Percentiles rank a stretch among this genome's conserved stretches.
phyloP scores from a whole-genome alignment of 2,113 vertebrate species.

The Oncorhynchus gorbuscha region DNA sequence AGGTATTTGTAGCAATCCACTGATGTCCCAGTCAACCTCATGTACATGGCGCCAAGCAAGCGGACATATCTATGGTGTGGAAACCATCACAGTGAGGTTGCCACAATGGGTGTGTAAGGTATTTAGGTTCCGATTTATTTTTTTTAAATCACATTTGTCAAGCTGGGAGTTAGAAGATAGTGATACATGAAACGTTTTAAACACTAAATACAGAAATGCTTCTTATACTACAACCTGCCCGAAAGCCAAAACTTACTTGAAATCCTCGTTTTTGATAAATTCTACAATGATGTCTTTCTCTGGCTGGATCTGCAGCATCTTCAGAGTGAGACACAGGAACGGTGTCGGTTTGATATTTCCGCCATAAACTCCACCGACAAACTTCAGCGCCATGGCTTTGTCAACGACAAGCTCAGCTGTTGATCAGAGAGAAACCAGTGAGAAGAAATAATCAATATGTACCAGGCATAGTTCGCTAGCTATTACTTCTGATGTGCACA shows the following conservation, averaged over 20 bases:
- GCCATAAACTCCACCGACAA: slow-evolving; percentile 90
- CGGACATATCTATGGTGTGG: slow-evolving; percentile 83
- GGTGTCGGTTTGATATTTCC: slow-evolving; percentile 98
- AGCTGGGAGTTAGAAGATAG: too few species aligned
- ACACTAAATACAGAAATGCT: too few species aligned
- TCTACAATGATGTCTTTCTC: slow-evolving; percentile 99
- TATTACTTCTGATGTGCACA: too few species aligned
- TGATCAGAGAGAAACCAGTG: neutral
- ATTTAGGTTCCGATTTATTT: too few species aligned
- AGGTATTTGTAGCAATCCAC: slow-evolving; percentile 98
- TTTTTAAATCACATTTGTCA: too few species aligned
- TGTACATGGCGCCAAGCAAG: slow-evolving; percentile 91
- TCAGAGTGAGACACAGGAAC: slow-evolving; percentile 92
- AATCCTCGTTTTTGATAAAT: slow-evolving; percentile 98
- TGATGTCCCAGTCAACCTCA: slow-evolving; percentile 93
- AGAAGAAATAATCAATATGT: neutral
- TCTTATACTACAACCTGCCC: neutral
- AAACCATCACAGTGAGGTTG: neutral
- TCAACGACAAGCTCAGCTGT: slow-evolving; percentile 96
- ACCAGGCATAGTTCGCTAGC: too few species aligned
- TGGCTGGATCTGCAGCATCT: slow-evolving; percentile 98
- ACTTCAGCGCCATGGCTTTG: slow-evolving; percentile 97
- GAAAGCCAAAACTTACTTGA: slow-evolving; percentile 81
- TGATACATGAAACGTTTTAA: too few species aligned
- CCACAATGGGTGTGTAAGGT: too few species aligned